These are phyloP conservation scores for Temnothorax nylanderi DNA, from an alignment of 1,140 invertebrate species.

Conservation along the genomic window DNA sequence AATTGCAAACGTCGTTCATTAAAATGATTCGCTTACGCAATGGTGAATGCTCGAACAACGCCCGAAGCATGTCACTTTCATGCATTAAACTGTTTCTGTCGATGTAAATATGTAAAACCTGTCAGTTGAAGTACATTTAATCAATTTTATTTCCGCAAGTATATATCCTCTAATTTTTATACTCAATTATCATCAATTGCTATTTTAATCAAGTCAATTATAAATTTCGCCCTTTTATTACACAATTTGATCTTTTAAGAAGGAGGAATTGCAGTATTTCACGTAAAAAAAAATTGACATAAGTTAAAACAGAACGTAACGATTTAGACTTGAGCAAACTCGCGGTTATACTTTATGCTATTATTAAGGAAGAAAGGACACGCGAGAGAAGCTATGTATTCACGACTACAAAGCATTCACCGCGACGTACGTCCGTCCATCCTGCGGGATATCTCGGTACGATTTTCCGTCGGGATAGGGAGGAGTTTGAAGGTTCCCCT, in stretches of 20 bases:
- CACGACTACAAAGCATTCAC: slow-evolving; percentile 25
- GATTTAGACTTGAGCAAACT: not conserved
- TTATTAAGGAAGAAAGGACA: slow-evolving; percentile 43
- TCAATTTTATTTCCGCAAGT: not conserved
- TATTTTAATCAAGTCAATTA: not conserved
- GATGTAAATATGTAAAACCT: not conserved
- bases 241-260: not conserved
- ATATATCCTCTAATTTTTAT: too few species aligned
- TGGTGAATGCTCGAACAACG: not conserved
- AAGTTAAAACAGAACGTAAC: not conserved
- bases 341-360: not conserved
- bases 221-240: not conserved
- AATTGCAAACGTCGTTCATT: slow-evolving; percentile 38
- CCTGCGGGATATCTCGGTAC: slow-evolving; percentile 50
- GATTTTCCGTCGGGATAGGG: slow-evolving; percentile 62
- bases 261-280: not conserved
- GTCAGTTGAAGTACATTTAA: not conserved
- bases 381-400: slow-evolving; percentile 8
- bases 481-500: slow-evolving; percentile 71
- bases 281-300: not conserved
- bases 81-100: slow-evolving; percentile 7
- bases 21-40: slow-evolving; percentile 18
- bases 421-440: slow-evolving; percentile 6
- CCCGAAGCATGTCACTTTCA: not conserved
- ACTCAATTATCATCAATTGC: not conserved